These are phyloP conservation scores for Malacoraja senta DNA, from an alignment of 2,797 vertebrate species.

Conservation along the genomic window DNA sequence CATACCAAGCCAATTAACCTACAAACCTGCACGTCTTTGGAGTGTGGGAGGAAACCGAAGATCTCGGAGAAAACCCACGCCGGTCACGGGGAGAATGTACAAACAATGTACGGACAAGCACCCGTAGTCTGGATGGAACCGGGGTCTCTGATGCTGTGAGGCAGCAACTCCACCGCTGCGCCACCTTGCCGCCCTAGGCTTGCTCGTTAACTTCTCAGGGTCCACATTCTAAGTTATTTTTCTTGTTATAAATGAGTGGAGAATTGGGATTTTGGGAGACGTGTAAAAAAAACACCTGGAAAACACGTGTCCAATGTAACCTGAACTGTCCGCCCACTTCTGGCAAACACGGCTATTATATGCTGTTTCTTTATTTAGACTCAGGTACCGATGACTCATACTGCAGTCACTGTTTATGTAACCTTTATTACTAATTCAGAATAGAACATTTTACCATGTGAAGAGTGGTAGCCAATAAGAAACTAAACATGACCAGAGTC, in stretches of 20 bases:
- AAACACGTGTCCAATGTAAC: neutral
- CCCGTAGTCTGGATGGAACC: too few species aligned
- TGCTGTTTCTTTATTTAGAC: neutral
- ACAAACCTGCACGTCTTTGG: too few species aligned
- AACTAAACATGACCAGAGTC: neutral
- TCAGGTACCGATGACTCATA: slow-evolving; percentile 18
- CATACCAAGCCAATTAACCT: too few species aligned
- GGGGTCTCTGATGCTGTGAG: too few species aligned
- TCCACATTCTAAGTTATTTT: neutral
- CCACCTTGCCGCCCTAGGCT: too few species aligned
- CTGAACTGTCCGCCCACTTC: too few species aligned
- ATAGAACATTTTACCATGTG: neutral
- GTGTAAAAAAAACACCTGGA: neutral
- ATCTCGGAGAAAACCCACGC: too few species aligned
- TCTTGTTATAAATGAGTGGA: neutral
- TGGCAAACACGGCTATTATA: neutral
- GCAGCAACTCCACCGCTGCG: too few species aligned
- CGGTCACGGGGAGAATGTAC: too few species aligned
- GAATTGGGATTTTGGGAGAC: neutral
- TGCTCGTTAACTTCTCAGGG: too few species aligned
- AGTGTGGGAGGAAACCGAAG: too few species aligned
- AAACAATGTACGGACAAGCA: too few species aligned
- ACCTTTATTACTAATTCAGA: slow-evolving; percentile 22
- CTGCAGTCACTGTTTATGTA: neutral
- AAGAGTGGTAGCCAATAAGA: neutral